Base-by-base conservation (phyloP, 2,888 invertebrate genomes). In the Dioctria rufipes region DNA sequence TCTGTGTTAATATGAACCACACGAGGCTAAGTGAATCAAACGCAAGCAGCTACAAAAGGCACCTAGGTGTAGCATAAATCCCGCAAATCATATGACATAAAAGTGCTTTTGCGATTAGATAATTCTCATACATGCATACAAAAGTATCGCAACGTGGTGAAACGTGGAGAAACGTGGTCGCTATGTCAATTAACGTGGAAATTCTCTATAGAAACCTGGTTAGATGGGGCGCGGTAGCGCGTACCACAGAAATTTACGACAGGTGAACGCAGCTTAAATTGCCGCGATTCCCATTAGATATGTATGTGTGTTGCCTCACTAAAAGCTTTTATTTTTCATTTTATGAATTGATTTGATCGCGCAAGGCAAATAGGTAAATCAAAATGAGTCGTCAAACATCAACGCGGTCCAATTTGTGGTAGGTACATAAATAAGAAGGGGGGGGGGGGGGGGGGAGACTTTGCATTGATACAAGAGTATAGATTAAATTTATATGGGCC, bases 11-110 rank as follows among this genome's bases (percentile, higher is more conserved):
- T 67, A 25, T 25, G 67, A 25, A 25, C 25, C 25, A 25, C 25
- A 25, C 25, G 25, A 25, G 25, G 25, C 25, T 25, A 25, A 25
- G 25, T 25, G 25, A 25, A 25, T 25, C 25, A 25, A 25, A 25
- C 25, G 25, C 25, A 25, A 25, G 25, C 25, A 25, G 1, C 25
- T 25, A 25, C 25, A 25, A 25, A 25, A 25, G 25, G 25, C 25
- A 25, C 25, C 25, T 25, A 25, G 25, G 25, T 2, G 49, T 51
- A 11, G 39, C 49, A 51, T 3, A 40, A 69, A 49, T 69, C 69
- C 25, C 25, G 51, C 69, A 37, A 69, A 69, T 69, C 69, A 69
- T 51, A 69, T 69, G 69, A 69, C 69, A 69, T 69, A 69, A 69
- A 25, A 69, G 51, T 51, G 39, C 51, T 67, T 67, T 25, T 51